A percentile compares a stretch with the other conserved stretches of the same genome.
Evolutionary conservation across 1,140 invertebrate genomes (phyloP).

Genomic region (Propsilocerus akamusi): DNA sequence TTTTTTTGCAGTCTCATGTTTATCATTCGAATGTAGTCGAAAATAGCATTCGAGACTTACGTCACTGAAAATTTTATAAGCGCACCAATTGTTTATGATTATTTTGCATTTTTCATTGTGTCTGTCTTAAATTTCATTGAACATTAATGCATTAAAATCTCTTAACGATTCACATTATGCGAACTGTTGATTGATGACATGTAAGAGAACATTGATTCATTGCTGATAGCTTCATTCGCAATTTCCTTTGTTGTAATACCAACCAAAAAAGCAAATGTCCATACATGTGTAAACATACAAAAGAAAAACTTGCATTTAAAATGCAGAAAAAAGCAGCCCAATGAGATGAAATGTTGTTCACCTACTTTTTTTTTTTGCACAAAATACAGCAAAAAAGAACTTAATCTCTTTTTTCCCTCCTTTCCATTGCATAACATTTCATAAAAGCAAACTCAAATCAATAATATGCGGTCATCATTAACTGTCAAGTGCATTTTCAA

Average conservation of each 20-base stretch:
- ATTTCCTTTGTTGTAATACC: background rate
- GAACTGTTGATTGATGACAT: no score
- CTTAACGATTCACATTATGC: no score
- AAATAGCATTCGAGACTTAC: background rate
- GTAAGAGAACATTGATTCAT: background rate
- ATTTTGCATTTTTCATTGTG: background rate
- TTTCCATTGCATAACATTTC: background rate
- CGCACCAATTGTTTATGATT: background rate
- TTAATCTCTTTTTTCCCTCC: slow-evolving; percentile 1
- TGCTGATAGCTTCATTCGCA: background rate
- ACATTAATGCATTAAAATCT: background rate
- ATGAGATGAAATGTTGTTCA: slow-evolving; percentile 2
- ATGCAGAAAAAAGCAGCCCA: background rate
- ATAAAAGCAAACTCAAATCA: background rate
- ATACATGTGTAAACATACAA: background rate
- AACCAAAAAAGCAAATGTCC: background rate
- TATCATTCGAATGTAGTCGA: no score
- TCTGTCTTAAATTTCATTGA: background rate
- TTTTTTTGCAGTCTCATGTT: background rate
- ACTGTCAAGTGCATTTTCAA: background rate
- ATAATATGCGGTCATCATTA: background rate
- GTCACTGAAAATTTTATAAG: background rate
- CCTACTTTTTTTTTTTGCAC: slow-evolving; percentile 1
- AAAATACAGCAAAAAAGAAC: no score
- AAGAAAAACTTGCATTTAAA: background rate